Evolutionary conservation across 2,797 vertebrate species (phyloP).

Genomic region (Crypturellus tataupa): DNA sequence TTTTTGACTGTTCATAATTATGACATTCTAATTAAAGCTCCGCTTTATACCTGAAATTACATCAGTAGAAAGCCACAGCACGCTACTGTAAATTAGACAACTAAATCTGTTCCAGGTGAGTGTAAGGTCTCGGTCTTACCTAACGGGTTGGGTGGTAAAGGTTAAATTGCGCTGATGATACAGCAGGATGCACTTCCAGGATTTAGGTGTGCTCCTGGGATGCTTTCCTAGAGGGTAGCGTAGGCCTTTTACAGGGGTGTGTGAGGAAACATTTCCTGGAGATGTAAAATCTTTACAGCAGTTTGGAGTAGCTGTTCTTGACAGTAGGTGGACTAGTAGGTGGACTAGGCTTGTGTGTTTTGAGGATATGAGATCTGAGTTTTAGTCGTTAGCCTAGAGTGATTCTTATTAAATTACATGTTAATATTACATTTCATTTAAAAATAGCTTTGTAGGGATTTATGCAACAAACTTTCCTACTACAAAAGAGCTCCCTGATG

Average conservation of each 20-base stretch:
- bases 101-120: background rate
- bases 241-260: background rate
- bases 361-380: background rate
- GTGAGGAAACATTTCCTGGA: background rate
- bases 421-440: background rate
- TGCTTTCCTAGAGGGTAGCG: conserved; percentile 18
- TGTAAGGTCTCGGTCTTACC: background rate
- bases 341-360: background rate
- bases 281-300: conserved; percentile 11
- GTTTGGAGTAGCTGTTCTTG: background rate
- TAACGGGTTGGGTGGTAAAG: background rate
- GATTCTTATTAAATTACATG: background rate
- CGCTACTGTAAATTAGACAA: background rate
- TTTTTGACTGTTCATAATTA: background rate
- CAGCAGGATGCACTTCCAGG: background rate
- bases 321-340: background rate
- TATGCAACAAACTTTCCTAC: background rate
- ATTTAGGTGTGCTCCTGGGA: conserved; percentile 1
- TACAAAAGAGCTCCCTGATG: background rate
- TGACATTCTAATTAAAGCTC: conserved; percentile 7
- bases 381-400: background rate
- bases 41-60: background rate
- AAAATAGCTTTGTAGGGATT: background rate
- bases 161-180: background rate
- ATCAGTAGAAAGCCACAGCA: background rate